Conservation (phyloP, 2,113 vertebrate species). For the Meles meles region DNA sequence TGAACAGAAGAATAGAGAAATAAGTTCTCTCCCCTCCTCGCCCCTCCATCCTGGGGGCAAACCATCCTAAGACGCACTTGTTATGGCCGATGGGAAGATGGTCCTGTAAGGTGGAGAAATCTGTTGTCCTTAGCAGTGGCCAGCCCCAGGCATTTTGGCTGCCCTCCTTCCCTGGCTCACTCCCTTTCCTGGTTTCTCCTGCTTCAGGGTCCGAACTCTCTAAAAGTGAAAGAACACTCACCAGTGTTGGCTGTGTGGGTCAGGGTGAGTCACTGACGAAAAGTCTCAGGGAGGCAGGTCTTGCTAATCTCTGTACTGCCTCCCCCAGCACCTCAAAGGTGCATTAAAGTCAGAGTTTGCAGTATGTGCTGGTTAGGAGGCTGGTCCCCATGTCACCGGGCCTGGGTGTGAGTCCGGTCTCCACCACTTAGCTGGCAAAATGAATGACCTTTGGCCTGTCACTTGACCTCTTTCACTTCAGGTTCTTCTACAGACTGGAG, state of each 20-base stretch:
- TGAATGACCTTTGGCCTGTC: neutral
- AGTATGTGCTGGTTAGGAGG: neutral
- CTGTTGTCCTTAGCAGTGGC: too few relatives aligned
- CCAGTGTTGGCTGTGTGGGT: neutral
- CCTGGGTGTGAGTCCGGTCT: neutral
- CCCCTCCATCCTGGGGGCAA: neutral
- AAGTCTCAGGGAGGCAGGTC: neutral
- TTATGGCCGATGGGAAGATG: neutral
- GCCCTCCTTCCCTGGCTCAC: neutral
- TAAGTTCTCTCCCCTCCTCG: neutral
- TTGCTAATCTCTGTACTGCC: neutral
- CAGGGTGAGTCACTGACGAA: neutral
- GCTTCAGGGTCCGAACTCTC: neutral
- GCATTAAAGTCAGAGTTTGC: neutral
- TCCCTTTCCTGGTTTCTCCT: neutral
- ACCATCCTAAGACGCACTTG: neutral
- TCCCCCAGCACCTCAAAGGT: neutral
- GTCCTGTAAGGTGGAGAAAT: neutral
- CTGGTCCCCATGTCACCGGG: neutral
- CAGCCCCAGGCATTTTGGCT: too few relatives aligned
- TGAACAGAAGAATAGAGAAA: neutral
- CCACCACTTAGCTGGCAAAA: neutral
- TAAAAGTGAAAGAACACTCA: neutral
- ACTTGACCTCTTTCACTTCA: neutral
- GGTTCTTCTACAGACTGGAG: neutral